Base-by-base conservation (phyloP, 2,113 vertebrate genomes). In the Pionites leucogaster region DNA sequence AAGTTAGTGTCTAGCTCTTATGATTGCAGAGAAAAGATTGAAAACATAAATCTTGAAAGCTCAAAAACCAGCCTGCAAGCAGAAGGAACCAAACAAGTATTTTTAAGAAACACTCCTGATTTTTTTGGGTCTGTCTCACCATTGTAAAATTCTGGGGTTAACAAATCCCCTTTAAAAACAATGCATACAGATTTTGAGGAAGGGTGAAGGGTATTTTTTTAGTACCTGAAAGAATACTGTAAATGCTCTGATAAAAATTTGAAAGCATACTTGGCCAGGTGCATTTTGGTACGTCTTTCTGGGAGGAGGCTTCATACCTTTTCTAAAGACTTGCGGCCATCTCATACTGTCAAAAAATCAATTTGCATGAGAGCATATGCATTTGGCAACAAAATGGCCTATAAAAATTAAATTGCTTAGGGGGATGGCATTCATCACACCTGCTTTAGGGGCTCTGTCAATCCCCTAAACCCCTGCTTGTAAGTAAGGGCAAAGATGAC, bases 1-100 rank as follows among this genome's bases (percentile, higher is more conserved):
- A 96, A 93, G 93, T 90, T 86, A 70, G 55, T 55, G 67, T 79
- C 77, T 93, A 90, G 86, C 81, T 88, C 65, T 87, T 82, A 82
- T 4, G 29, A 44, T 59, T 87, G 74, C 74, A 89, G 65, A 90
- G 82, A 53, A 91, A 90, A 93, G 62, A 93, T 1, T 81, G 77
- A 88, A 94, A 93, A 87, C 41, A 92, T 90, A 86, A 91, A 91
- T 93, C 88, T 62, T 59, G 65, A 76, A 92, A 76, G 57, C 44
- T 92, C 74, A 46, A 82, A 94, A 94, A 62, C 28, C 25, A 79
- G 49, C 87, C 57, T 86, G 65, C 52, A 94, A 91, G 59, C n/a
- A 91, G 92, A 89, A 93, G 16, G 44, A 92, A 82, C 13, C 10
- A 78, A 92, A 74, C 24, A 88, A 81, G 39, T 83, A 44, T 67